Conservation (phyloP, 2,113 vertebrate genomes). For the Hemichromis elongatus region DNA sequence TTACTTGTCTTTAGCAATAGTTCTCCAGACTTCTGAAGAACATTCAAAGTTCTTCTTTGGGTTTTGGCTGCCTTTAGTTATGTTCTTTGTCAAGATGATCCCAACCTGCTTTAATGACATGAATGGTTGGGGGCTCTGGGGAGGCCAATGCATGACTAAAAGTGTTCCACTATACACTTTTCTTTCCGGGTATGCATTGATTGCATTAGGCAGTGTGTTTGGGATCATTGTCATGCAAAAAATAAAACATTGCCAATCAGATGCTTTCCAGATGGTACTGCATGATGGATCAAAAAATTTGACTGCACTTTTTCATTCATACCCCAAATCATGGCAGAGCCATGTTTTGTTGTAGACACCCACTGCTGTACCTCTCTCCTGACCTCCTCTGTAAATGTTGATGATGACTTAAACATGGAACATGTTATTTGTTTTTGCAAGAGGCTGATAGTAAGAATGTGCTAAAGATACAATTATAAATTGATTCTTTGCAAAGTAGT, state of each 20-base stretch:
- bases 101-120: neutral
- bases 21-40: neutral
- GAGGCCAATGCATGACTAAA: neutral
- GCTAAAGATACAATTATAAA: neutral
- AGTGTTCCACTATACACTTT: neutral
- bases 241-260: neutral
- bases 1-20: neutral
- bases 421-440: neutral
- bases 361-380: neutral
- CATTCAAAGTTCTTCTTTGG: neutral
- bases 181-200: neutral
- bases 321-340: neutral
- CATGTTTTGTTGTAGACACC: neutral
- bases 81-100: neutral
- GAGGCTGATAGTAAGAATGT: neutral
- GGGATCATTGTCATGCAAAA: neutral
- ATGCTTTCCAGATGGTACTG: neutral
- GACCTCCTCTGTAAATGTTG: neutral
- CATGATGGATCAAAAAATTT: neutral
- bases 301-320: neutral
- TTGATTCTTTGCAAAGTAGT: neutral
- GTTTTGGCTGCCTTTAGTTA: neutral
- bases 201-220: neutral
- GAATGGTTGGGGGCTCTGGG: neutral
- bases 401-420: neutral